Evolutionary conservation across 2,888 invertebrate species (phyloP).

Genomic region (Xanthostigma xanthostigma): DNA sequence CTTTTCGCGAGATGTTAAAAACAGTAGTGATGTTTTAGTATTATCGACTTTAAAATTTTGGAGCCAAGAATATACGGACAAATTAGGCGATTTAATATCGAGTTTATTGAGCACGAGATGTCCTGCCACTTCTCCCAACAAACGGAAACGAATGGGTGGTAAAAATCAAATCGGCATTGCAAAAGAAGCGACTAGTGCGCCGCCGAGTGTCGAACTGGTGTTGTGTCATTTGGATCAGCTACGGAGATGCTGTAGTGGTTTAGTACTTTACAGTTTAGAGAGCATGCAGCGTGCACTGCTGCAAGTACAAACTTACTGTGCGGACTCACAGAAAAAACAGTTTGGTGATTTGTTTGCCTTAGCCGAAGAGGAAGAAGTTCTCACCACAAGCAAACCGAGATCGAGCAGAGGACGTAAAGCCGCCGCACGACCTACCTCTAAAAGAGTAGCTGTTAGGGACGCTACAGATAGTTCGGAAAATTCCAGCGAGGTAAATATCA

Average conservation of each 20-base stretch:
- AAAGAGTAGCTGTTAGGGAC: constrained; percentile 33
- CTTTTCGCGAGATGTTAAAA: constrained; percentile 58
- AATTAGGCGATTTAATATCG: constrained; percentile 66
- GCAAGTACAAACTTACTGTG: constrained; percentile 74
- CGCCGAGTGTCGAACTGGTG: constrained; percentile 71
- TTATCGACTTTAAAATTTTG: constrained; percentile 84
- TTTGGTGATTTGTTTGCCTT: constrained; percentile 81
- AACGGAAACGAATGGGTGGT: constrained; percentile 70
- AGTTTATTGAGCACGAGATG: constrained; percentile 66
- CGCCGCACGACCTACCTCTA: constrained; percentile 25
- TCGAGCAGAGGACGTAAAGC: constrained; percentile 36
- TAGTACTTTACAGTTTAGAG: constrained; percentile 74
- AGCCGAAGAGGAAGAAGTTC: constrained; percentile 74
- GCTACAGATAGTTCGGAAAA: constrained; percentile 60
- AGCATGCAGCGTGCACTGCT: constrained; percentile 84
- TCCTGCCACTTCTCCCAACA: constrained; percentile 79
- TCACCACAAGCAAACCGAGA: constrained; percentile 43
- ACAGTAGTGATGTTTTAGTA: constrained; percentile 69
- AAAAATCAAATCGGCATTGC: constrained; percentile 36
- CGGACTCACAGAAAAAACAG: constrained; percentile 78
- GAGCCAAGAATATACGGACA: constrained; percentile 87
- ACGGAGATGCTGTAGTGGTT: constrained; percentile 59
- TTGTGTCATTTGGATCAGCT: constrained; percentile 86
- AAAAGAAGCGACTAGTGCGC: constrained; percentile 38
- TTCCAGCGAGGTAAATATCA: constrained; percentile 53